Percentiles rank a stretch among this genome's conserved stretches.
phyloP scores from a whole-genome alignment of 1,140 invertebrate species.

The Drosophila kohkoa region DNA sequence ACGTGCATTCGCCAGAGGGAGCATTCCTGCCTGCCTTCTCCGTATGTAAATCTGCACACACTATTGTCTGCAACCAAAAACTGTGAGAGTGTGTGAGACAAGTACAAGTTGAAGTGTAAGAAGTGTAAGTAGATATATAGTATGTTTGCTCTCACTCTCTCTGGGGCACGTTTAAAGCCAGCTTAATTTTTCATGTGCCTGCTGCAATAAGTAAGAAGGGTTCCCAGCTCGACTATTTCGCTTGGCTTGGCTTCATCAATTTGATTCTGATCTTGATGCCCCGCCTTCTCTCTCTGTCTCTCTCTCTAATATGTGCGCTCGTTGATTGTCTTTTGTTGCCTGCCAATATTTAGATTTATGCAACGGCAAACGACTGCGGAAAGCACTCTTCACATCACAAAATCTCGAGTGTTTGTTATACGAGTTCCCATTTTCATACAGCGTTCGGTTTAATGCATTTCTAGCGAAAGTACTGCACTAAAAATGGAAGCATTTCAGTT shows the following conservation, averaged over 20 bases:
- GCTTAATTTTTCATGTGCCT: constrained; percentile 76
- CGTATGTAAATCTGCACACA: constrained; percentile 69
- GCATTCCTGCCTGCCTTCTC: no score
- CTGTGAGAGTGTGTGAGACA: background rate
- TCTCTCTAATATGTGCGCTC: background rate
- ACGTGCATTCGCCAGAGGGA: constrained; percentile 46
- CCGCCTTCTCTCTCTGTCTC: background rate
- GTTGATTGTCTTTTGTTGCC: constrained; percentile 36
- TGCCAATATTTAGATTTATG: constrained; percentile 42
- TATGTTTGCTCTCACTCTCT: constrained; percentile 26
- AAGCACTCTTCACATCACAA: background rate
- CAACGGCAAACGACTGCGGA: constrained; percentile 18
- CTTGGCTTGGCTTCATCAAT: constrained; percentile 24
- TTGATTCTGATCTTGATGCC: constrained; percentile 51
- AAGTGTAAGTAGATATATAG: constrained; percentile 3
- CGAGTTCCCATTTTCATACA: background rate
- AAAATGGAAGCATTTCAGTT: background rate
- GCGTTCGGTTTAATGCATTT: constrained; percentile 2
- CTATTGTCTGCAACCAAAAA: constrained; percentile 58
- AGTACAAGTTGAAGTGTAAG: constrained; percentile 3
- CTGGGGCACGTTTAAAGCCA: constrained; percentile 66
- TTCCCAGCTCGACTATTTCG: constrained; percentile 32
- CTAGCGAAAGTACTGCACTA: background rate
- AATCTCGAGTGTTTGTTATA: background rate
- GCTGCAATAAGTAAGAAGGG: constrained; percentile 56